Evolutionary conservation across 2,888 invertebrate species (phyloP), one percentile per base, ranked within the genome.

Genomic region (Hydrotaea diabolus): DNA sequence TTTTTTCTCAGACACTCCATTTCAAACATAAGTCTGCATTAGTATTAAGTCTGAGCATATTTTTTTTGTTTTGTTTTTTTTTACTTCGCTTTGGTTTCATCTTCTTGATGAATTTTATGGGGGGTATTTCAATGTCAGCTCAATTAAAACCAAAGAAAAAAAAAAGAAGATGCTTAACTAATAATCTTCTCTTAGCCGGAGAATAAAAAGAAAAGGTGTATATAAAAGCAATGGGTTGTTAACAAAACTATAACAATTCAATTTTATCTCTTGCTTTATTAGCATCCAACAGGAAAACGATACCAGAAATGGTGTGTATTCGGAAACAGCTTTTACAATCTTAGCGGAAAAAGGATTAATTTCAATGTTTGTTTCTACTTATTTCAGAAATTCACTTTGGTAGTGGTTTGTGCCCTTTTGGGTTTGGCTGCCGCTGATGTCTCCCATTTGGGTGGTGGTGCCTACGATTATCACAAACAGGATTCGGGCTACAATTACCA

Each of bases 381-480:
- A 26, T 17, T 84, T 80, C 26, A 88, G 88, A 87, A 86, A 80
- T 80, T 86, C 74, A 49, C 82, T 9, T 17, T 72, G 8, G 72
- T 69, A 46, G 49, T 79, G 21, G 26, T 83, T 31, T 82, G 85
- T 64, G 80, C 81, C 36, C 11, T 88, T 17, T 49, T 87, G 46
- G 85, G 86, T 9, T 76, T 59, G 3, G 86, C 83, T n/a, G 82
- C 86, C 43, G 87, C 86, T 64, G 87, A 87, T 85, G 87, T 87
- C 0, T 86, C 86, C 1, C 86, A 87, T 11, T 78, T 87, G 21
- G 43, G 19, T 31, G 43, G 19, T 31, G 72, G 71, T 1, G 80
- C 55, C 73, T 78, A 84, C 80, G 53, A 79, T 53, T 83, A 82
- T 36, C 64, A 62, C 2, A 72, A 69, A 53, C 31, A 80, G 4